phyloP scores from a whole-genome alignment of 1,140 invertebrate species.

The Ruditapes philippinarum region DNA sequence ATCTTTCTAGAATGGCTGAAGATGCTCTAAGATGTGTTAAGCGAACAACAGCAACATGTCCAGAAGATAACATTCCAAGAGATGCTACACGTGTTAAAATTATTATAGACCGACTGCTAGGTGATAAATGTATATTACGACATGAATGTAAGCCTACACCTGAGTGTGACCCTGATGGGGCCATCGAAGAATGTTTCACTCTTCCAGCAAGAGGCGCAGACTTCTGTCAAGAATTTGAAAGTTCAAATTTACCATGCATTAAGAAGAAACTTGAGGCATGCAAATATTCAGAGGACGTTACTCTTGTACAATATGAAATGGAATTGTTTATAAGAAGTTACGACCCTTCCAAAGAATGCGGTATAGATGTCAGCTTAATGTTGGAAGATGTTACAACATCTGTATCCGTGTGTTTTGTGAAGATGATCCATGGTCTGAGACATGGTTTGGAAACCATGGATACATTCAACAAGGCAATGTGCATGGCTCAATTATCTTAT shows the following conservation, averaged over 20 bases:
- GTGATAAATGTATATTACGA: background rate
- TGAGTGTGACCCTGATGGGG: background rate
- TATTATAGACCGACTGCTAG: background rate
- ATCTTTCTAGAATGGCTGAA: constrained; percentile 4
- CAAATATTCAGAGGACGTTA: background rate
- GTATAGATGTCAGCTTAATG: background rate
- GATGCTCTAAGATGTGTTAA: background rate
- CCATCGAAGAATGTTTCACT: constrained; percentile 1
- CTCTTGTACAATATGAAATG: background rate
- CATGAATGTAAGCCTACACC: background rate
- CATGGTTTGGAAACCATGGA: background rate
- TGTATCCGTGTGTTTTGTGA: background rate
- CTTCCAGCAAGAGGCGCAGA: background rate
- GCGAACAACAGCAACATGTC: background rate
- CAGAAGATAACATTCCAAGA: background rate
- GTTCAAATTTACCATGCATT: background rate
- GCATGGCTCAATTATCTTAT: background rate
- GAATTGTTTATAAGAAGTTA: background rate
- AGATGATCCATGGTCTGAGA: background rate
- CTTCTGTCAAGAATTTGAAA: background rate
- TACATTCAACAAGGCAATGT: constrained; percentile 16
- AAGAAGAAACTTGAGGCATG: constrained; percentile 2
- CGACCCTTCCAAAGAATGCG: background rate
- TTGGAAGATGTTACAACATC: background rate
- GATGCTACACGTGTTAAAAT: background rate